A percentile compares a stretch with the other conserved stretches of the same genome.
Evolutionary conservation across 2,797 vertebrate species (phyloP).

Genomic region (Petrocephalus schoutedeni): DNA sequence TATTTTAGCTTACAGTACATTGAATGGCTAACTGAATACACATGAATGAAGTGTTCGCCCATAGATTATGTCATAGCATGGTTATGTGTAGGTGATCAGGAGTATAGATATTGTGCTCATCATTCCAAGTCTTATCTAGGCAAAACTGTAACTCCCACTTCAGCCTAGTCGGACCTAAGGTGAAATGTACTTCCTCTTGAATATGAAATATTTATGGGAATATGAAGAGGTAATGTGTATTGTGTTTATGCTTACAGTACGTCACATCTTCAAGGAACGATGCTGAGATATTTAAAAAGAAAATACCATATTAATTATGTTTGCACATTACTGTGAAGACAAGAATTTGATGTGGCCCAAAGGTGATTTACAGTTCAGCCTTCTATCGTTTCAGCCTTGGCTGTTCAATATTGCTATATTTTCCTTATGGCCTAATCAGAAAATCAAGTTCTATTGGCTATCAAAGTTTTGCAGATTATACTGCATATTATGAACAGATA

Average conservation of each 20-base stretch:
- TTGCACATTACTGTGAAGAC: slow-evolving; percentile 60
- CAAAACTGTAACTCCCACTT: slow-evolving; percentile 53
- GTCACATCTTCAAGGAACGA: slow-evolving; percentile 63
- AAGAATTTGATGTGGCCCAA: slow-evolving; percentile 50
- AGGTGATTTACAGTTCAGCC: neutral
- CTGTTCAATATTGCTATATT: slow-evolving; percentile 14
- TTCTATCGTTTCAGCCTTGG: slow-evolving; percentile 6
- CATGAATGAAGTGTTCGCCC: slow-evolving; percentile 50
- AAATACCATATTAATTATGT: slow-evolving; percentile 54
- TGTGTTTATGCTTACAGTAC: slow-evolving; percentile 63
- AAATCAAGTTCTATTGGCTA: slow-evolving; percentile 1
- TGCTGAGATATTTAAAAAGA: slow-evolving; percentile 58
- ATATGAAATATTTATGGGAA: slow-evolving; percentile 76
- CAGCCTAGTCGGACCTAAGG: slow-evolving; percentile 59
- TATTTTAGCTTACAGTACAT: slow-evolving; percentile 66
- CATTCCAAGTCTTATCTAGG: slow-evolving; percentile 67
- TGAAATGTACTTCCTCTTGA: slow-evolving; percentile 67
- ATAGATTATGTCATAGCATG: slow-evolving; percentile 69
- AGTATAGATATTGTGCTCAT: slow-evolving; percentile 77
- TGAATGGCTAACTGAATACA: slow-evolving; percentile 60
- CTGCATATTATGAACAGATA: slow-evolving; percentile 10
- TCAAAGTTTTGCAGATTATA: slow-evolving; percentile 14
- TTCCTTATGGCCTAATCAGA: neutral
- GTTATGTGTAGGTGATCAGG: slow-evolving; percentile 52
- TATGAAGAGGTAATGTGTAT: slow-evolving; percentile 56